A percentile compares a stretch with the other conserved stretches of the same genome.
Evolutionary conservation across 2,888 invertebrate genomes (phyloP).

Genomic region (Chromoteleia sp.): DNA sequence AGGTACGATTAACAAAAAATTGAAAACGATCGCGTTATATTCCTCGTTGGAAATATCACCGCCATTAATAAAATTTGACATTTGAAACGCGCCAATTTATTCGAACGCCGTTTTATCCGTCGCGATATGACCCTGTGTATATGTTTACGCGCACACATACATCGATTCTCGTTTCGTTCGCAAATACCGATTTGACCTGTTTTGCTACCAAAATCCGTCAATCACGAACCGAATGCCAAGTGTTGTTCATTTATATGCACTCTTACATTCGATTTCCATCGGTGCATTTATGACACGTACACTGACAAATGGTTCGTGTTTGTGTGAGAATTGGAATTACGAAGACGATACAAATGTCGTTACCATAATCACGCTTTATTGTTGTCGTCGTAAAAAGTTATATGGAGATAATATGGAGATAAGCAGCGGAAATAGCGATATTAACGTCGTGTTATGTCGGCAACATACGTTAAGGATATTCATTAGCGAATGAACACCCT

Average conservation of each 20-base stretch:
- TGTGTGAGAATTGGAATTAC: not conserved
- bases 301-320: not conserved
- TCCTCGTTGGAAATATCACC: too few species aligned
- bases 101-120: constrained; percentile 9
- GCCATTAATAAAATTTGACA: constrained; percentile 26
- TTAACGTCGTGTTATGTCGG: too few species aligned
- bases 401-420: too few species aligned
- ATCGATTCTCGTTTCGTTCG: constrained; percentile 52
- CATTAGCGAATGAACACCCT: too few species aligned
- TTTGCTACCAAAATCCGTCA: constrained; percentile 69
- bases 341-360: not conserved
- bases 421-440: too few species aligned
- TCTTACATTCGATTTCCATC: constrained; percentile 28
- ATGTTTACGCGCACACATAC: constrained; percentile 26
- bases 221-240: constrained; percentile 59
- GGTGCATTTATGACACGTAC: constrained; percentile 13
- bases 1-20: too few species aligned
- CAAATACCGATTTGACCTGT: constrained; percentile 74
- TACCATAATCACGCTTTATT: too few species aligned
- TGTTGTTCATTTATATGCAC: constrained; percentile 40
- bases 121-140: constrained; percentile 21
- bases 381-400: too few species aligned
- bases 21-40: too few species aligned
- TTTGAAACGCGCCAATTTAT: constrained; percentile 30
- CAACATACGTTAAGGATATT: too few species aligned